A percentile compares a stretch with the other conserved stretches of the same genome.
Conservation (phyloP, 2,797 vertebrate genomes). For the Pterois miles region DNA sequence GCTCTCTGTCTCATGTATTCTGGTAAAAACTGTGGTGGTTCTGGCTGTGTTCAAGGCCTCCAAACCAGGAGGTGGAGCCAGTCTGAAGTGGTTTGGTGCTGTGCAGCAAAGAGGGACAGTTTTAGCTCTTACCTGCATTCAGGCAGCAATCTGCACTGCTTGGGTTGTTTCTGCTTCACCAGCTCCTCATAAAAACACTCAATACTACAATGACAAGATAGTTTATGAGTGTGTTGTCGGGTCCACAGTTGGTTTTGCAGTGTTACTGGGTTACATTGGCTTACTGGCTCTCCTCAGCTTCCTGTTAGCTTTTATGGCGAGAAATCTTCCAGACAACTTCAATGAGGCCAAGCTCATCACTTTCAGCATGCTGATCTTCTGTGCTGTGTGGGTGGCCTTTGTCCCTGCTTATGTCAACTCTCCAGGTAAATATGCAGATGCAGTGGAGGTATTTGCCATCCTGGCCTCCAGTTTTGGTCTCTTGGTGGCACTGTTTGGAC, state of each 20-base stretch:
- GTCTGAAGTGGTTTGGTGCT: conserved; percentile 73
- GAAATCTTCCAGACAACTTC: not conserved
- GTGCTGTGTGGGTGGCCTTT: conserved; percentile 74
- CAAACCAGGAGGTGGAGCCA: conserved; percentile 54
- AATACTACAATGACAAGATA: conserved; percentile 72
- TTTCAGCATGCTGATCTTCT: conserved; percentile 80
- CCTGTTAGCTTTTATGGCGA: conserved; percentile 71
- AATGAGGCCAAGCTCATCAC: conserved; percentile 57
- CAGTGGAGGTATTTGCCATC: not conserved
- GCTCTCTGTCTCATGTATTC: conserved; percentile 63
- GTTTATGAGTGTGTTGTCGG: conserved; percentile 73
- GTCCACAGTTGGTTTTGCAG: conserved; percentile 65
- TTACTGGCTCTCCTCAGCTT: conserved; percentile 67
- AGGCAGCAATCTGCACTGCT: conserved; percentile 47
- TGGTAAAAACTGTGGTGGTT: conserved; percentile 72
- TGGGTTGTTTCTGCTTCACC: conserved; percentile 71
- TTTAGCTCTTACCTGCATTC: conserved; percentile 57
- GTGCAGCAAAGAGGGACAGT: conserved; percentile 75
- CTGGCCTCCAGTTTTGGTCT: conserved; percentile 75
- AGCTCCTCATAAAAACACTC: conserved; percentile 68
- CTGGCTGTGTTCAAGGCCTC: conserved; percentile 70
- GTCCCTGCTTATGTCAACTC: not conserved
- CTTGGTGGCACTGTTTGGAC: conserved; percentile 73
- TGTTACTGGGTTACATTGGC: conserved; percentile 71
- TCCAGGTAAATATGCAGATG: not conserved